phyloP scores from a whole-genome alignment of 2,888 invertebrate genomes.

The Empis stercorea region DNA sequence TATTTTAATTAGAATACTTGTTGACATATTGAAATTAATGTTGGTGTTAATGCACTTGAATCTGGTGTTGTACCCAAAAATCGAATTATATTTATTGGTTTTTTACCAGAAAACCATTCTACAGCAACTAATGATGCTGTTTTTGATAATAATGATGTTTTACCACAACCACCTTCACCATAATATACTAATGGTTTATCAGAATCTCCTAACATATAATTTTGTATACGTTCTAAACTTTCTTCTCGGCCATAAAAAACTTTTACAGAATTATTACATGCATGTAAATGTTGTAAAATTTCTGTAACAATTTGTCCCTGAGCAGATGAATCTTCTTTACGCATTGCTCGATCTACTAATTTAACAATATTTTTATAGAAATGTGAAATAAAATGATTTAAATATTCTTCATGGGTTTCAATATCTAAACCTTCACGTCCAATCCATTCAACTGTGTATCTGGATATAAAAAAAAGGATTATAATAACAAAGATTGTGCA shows the following conservation, averaged over 20 bases:
- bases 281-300: conserved; percentile 88
- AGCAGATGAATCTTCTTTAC: conserved; percentile 87
- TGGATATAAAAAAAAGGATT: too few relatives aligned
- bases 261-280: conserved; percentile 85
- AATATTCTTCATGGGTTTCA: conserved; percentile 86
- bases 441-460: conserved; percentile 94
- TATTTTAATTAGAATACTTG: conserved; percentile 53
- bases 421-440: conserved; percentile 86
- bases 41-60: conserved; percentile 86
- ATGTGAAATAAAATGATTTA: conserved; percentile 86
- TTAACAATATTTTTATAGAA: conserved; percentile 88
- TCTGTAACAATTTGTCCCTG: conserved; percentile 90
- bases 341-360: conserved; percentile 85
- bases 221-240: conserved; percentile 63
- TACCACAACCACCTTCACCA: conserved; percentile 94
- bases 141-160: conserved; percentile 89
- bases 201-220: conserved; percentile 71
- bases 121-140: conserved; percentile 68
- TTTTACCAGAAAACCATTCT: conserved; percentile 59
- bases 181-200: conserved; percentile 84
- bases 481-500: too few relatives aligned
- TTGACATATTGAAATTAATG: conserved; percentile 88
- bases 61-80: conserved; percentile 96
- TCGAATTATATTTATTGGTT: conserved; percentile 76
- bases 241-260: conserved; percentile 89